phyloP scores from a whole-genome alignment of 2,797 vertebrate genomes.

The Pempheris klunzingeri region DNA sequence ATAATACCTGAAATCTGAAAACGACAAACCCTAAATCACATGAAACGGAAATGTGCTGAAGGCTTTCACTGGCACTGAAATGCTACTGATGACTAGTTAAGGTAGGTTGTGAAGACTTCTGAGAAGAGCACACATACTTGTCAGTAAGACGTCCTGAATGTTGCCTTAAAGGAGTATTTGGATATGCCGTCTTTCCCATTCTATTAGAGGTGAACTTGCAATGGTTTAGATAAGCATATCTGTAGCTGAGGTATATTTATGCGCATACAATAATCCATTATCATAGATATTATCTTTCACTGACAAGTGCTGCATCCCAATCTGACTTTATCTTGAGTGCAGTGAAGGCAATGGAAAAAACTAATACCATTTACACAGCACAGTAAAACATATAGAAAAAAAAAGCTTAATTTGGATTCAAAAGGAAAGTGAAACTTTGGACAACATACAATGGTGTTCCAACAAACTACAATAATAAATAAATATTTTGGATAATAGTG shows the following conservation, averaged over 20 bases:
- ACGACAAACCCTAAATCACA: conserved; percentile 39
- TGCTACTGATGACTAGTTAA: conserved; percentile 65
- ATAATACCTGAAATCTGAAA: conserved; percentile 52
- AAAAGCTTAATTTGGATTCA: conserved; percentile 17
- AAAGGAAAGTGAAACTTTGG: conserved; percentile 36
- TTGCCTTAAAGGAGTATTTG: conserved; percentile 39
- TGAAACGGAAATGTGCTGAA: conserved; percentile 55
- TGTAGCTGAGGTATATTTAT: conserved; percentile 73
- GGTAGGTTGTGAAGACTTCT: conserved; percentile 67
- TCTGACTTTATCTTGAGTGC: conserved; percentile 65
- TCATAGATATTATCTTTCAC: conserved; percentile 52
- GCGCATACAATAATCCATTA: conserved; percentile 50
- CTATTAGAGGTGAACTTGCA: conserved; percentile 55
- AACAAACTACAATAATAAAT: conserved; percentile 45
- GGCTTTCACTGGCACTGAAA: conserved; percentile 60
- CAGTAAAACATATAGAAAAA: conserved; percentile 24
- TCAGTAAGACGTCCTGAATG: conserved; percentile 62
- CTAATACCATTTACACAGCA: conserved; percentile 40
- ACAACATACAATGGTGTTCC: conserved; percentile 29
- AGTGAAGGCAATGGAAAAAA: conserved; percentile 58
- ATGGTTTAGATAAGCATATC: conserved; percentile 47
- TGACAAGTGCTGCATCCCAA: conserved; percentile 53
- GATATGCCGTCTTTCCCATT: conserved; percentile 22
- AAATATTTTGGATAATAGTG: conserved; percentile 40
- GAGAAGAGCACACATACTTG: conserved; percentile 46